Evolutionary conservation across 2,888 invertebrate genomes (phyloP).

Genomic region (Perithous albicinctus): DNA sequence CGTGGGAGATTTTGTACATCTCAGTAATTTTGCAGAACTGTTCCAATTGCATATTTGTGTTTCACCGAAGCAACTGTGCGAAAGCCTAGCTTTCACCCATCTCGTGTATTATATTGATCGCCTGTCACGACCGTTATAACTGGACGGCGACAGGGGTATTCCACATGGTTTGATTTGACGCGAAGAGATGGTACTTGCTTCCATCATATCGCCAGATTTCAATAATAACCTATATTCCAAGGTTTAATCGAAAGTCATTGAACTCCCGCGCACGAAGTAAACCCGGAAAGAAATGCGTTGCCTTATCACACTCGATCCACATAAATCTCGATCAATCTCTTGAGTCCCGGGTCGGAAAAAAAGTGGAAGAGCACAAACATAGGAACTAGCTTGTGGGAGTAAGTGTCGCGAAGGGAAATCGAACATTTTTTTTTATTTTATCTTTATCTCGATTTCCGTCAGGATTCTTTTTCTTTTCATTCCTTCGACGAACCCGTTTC

Average conservation of each 20-base stretch:
- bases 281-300: conserved; percentile 5
- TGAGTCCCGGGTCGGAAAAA: not conserved
- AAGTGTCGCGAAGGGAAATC: conserved; percentile 57
- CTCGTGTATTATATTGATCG: not conserved
- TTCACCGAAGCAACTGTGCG: not conserved
- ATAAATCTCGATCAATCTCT: conserved; percentile 50
- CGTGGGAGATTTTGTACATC: conserved; percentile 1
- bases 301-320: conserved; percentile 11
- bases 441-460: conserved; percentile 49
- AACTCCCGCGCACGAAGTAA: conserved; percentile 4
- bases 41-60: conserved; percentile 42
- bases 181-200: not conserved
- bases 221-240: conserved; percentile 23
- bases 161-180: not conserved
- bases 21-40: not conserved
- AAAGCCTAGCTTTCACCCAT: not conserved
- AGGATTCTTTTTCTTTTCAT: conserved; percentile 15
- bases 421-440: conserved; percentile 56
- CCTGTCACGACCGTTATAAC: not conserved
- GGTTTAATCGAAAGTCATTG: not conserved
- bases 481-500: conserved; percentile 25
- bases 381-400: conserved; percentile 33
- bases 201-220: not conserved
- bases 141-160: not conserved
- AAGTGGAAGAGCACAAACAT: not conserved